Evolutionary conservation across 2,797 vertebrate species (phyloP).

Genomic region (Enteromius fasciolatus): DNA sequence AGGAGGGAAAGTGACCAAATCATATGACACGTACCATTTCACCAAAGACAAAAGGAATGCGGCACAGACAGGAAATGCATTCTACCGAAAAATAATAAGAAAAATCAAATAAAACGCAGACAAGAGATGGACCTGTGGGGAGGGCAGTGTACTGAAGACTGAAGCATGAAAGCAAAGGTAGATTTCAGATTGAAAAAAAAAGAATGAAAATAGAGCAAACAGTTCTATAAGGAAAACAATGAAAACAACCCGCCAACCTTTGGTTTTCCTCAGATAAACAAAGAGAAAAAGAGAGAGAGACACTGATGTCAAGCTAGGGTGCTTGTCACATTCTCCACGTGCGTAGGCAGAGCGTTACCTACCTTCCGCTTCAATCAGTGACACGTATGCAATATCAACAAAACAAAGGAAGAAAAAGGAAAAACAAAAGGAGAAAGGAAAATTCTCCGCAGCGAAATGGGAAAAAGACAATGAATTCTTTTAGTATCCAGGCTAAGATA

Average conservation of each 20-base stretch:
- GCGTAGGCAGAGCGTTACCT: conserved; percentile 96
- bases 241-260: conserved; percentile 74
- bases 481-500: conserved; percentile 87
- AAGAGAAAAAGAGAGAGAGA: conserved; percentile 81
- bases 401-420: conserved; percentile 78
- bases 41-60: conserved; percentile 82
- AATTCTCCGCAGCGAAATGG: conserved; percentile 96
- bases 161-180: conserved; percentile 81
- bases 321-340: conserved; percentile 97
- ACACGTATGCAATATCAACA: conserved; percentile 96
- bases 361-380: conserved; percentile 97
- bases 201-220: conserved; percentile 71
- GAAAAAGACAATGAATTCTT: conserved; percentile 95
- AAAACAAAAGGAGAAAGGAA: conserved; percentile 84
- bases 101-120: conserved; percentile 65
- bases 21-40: conserved; percentile 74
- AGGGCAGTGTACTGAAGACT: conserved; percentile 75
- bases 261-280: conserved; percentile 71
- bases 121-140: conserved; percentile 77
- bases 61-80: conserved; percentile 92
- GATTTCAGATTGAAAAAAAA: conserved; percentile 71
- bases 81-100: conserved; percentile 79
- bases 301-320: conserved; percentile 98
- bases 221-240: conserved; percentile 71
- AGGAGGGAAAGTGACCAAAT: conserved; percentile 63